Base-by-base conservation (phyloP, 2,797 vertebrate species). In the Echiichthys vipera region DNA sequence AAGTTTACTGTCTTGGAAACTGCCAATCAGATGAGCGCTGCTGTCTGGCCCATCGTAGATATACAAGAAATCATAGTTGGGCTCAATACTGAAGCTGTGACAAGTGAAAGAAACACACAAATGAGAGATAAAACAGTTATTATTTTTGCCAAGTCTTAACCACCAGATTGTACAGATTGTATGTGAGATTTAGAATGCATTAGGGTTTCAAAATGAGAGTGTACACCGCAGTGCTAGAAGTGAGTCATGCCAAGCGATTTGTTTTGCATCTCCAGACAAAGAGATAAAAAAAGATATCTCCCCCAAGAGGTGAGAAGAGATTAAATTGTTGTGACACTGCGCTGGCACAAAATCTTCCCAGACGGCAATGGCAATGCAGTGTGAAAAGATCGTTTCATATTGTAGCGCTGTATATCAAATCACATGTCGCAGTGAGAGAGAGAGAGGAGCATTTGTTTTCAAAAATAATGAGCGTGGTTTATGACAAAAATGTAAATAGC, bases 51-150 rank as follows among this genome's bases (percentile, higher is more conserved):
- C 98, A 67, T 98, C 96, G 22, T 99, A 97, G 85, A 99, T 98
- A 83, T 98, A 99, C 54, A 99, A 94, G 90, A 99, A 99, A 86
- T 99, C 98, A 83, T 99, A 99, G 94, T 99, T 99, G 87, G 97
- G 97, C 89, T 99, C 98, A 78, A 99, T 99, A 84, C 97, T 98
- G 91, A 99, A 99, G 92, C 98, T 99, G 89, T 39, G 82, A 85
- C 17, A 79, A 76, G 75, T 18, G 27, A 73, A 81, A 76, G 42
- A 71, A 78, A 64, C 25, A 78, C 71, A 85, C 51, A 85, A 81
- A 74, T 68, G 29, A 50, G 30, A 76, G 63, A 79, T 65, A 73
- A 65, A 85, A 75, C 39, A 62, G 58, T 66, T 47, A 74, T 84
- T 73, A 84, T 84, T 79, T 36, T 83, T 59, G 36, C 49, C 59